Percentiles rank a stretch among this genome's conserved stretches.
Conservation (phyloP, 2,113 vertebrate genomes). For the Mobula hypostoma region DNA sequence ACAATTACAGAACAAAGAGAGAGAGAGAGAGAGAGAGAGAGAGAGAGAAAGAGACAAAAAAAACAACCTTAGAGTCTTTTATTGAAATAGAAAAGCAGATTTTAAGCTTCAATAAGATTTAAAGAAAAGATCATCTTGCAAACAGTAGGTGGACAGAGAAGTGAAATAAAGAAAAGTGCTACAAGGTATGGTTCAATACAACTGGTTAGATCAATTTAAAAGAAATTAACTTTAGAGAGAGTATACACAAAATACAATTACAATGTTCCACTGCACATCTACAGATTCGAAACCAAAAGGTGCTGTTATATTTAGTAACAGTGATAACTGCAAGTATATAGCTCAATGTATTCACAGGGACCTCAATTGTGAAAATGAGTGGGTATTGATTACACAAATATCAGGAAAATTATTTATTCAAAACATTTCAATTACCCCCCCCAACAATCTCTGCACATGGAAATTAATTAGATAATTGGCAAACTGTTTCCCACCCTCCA, state of each 20-base stretch:
- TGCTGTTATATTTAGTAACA: constrained; percentile 31
- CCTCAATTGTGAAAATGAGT: constrained; percentile 3
- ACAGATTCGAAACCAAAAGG: neutral
- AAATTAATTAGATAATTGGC: neutral
- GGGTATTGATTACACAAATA: neutral
- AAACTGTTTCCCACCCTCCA: neutral
- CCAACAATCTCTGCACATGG: no score
- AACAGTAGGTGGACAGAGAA: constrained; percentile 19
- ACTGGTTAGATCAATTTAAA: neutral
- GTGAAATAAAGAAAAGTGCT: constrained; percentile 4
- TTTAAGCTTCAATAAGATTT: constrained; percentile 18
- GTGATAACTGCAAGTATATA: neutral
- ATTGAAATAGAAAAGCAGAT: constrained; percentile 17
- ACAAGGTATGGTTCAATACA: neutral
- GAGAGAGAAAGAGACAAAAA: no score
- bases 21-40: neutral
- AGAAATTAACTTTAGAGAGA: neutral
- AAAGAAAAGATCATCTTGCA: constrained; percentile 2
- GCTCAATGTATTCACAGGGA: neutral
- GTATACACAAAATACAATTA: neutral
- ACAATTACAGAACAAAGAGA: neutral
- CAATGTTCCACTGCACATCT: constrained; percentile 21
- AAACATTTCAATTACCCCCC: neutral
- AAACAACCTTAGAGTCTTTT: neutral
- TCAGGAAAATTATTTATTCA: neutral